These are phyloP conservation scores for Porphyrio hochstetteri DNA, from an alignment of 2,113 vertebrate species.

Conservation along the genomic window DNA sequence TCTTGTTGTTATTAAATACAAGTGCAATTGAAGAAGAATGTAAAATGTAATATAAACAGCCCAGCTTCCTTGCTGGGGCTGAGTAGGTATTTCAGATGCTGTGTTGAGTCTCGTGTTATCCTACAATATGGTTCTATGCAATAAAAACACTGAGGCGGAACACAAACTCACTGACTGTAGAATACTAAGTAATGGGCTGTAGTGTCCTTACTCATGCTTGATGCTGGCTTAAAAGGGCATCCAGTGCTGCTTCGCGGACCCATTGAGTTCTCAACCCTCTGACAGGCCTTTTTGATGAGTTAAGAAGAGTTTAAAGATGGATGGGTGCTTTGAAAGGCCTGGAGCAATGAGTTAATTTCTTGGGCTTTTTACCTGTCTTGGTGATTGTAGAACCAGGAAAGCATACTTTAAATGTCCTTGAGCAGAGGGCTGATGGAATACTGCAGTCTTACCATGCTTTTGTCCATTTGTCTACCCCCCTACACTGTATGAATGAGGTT, in stretches of 20 bases:
- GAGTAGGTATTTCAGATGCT: not conserved
- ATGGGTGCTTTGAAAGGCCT: not conserved
- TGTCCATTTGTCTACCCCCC: not conserved
- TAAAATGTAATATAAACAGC: not conserved
- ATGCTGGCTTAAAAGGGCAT: not conserved
- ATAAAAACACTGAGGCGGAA: not conserved
- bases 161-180: not conserved
- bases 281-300: not conserved
- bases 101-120: not conserved
- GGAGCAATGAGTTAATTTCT: not conserved
- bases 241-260: not conserved
- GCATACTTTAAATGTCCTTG: not conserved
- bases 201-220: not conserved
- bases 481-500: not conserved
- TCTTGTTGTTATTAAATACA: conserved; percentile 6
- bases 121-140: not conserved
- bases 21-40: not conserved
- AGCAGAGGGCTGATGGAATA: not conserved
- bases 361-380: not conserved
- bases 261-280: not conserved
- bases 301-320: not conserved
- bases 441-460: not conserved
- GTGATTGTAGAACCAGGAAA: not conserved
- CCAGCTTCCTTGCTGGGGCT: not conserved
- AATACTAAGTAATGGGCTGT: not conserved